phyloP scores from a whole-genome alignment of 2,113 vertebrate species.

The Myrmophylax atrothorax region DNA sequence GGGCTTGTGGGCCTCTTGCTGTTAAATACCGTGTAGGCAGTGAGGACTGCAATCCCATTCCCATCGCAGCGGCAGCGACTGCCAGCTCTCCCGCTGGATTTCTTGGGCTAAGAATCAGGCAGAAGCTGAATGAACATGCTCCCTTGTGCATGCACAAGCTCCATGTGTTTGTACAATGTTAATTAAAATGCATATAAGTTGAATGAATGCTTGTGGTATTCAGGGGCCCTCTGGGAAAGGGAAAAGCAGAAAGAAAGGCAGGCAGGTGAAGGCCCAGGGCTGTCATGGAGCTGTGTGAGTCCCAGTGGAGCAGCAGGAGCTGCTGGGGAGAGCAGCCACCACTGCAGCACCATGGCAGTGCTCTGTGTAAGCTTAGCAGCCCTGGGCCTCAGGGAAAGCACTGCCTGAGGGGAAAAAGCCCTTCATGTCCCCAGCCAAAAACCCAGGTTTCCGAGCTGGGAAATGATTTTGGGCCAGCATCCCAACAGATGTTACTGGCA shows the following conservation, averaged over 20 bases:
- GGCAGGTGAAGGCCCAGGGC: neutral
- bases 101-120: neutral
- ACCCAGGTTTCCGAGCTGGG: constrained; percentile 8
- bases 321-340: neutral
- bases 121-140: neutral
- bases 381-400: neutral
- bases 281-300: neutral
- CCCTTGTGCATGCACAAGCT: neutral
- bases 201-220: constrained; percentile 52
- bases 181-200: constrained; percentile 71
- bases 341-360: neutral
- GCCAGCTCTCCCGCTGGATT: neutral
- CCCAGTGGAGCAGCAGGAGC: neutral
- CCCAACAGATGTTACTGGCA: neutral
- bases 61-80: rapidly evolving
- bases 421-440: constrained; percentile 6
- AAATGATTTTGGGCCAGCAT: neutral
- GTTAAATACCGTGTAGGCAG: neutral
- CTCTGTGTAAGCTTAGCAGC: neutral
- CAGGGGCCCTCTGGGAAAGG: constrained; percentile 31
- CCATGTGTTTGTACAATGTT: constrained; percentile 50
- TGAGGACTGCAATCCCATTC: rapidly evolving
- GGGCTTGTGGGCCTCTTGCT: neutral
- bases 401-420: neutral
- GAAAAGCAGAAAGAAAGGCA: neutral